Evolutionary conservation across 2,113 vertebrate species (phyloP), one percentile per base, ranked within the genome.

Genomic region (Grus americana): DNA sequence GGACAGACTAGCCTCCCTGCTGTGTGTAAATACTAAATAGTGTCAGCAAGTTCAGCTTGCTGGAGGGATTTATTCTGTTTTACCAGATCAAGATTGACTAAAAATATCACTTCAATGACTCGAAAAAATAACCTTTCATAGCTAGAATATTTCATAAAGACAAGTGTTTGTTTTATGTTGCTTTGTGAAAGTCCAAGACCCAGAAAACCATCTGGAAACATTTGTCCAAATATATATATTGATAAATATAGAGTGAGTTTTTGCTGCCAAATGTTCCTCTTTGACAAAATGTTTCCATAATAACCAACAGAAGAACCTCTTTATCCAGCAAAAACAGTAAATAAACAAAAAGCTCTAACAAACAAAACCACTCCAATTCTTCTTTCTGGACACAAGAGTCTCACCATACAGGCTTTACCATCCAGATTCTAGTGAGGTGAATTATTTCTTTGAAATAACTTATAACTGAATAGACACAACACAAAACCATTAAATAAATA

Each of bases 141-240:
- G 72, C 68, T 86, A 78, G 50, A 90, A 92, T 95, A 86, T 88
- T 96, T 96, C 68, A 76, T 80, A 76, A 92, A 82, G 40, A 50
- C 38, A 74, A 93, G 23, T 80, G 68, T 88, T 95, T 95, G 83
- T 74, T 95, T 93, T 88, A 47, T 70, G 52, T 57, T 72, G 34
- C 26, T 95, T 96, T 96, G 55, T 95, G 78, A 82, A 94, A 87
- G 87, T 79, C 74, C 62, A 88, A 93, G 76, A 80, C 80, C 55
- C 50, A 91, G 76, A 91, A 85, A 95, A 79, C 81, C 66, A 91
- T 90, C 87, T 94, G 92, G 93, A 96, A 95, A 94, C 32, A 34
- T 95, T 96, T 93, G 81, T 92, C 87, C 90, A 96, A 95, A 87
- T 90, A 82, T 73, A 90, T 93, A 85, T 87, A 93, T 88, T 75